Evolutionary conservation across 2,797 vertebrate genomes (phyloP), one percentile per base, ranked within the genome.

Genomic region (Xyrichtys novacula): DNA sequence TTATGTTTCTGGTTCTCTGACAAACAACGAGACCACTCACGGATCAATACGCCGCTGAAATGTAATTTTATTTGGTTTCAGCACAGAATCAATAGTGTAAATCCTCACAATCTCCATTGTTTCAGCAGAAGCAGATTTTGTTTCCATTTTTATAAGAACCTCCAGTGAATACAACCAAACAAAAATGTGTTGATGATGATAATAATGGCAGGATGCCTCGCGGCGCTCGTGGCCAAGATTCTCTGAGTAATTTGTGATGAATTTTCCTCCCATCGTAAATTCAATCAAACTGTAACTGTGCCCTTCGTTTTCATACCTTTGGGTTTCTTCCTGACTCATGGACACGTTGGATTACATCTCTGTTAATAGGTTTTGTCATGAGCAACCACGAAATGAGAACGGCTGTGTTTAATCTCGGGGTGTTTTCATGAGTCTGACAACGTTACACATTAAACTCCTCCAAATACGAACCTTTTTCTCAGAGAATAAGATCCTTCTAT

Each of bases 1-100:
- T n/a, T 38, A 25, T 25, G 44, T 16, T 46, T 16, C 22, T 1
- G 43, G 32, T 31, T 17, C 3, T 63, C 23, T 32, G 38, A 47
- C 46, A n/a, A 48, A 59, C 19, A 23, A 42, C 39, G 56, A 48
- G 57, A 71, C 25, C 47, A 29, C 36, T 25, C 2, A 48, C 10
- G 5, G 22, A 76, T 83, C 57, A 56, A 71, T 59, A 31, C 8
- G 5, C 5, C 6, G 5, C 28, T 42, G 38, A 68, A 40, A 2
- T 11, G n/a, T 44, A 39, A 5, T 63, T 29, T 49, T 19, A 38
- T 56, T 59, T 48, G 44, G 31, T 54, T 32, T 19, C 28, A 28
- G 36, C 26, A 43, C 8, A 16, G n/a, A 80, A 65, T 69, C 46
- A 46, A 52, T 72, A 19, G 5, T 39, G 19, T 61, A 39, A 71